Percentiles rank a stretch among this genome's conserved stretches.
phyloP scores from a whole-genome alignment of 2,888 invertebrate species.

The Furcula furcula region DNA sequence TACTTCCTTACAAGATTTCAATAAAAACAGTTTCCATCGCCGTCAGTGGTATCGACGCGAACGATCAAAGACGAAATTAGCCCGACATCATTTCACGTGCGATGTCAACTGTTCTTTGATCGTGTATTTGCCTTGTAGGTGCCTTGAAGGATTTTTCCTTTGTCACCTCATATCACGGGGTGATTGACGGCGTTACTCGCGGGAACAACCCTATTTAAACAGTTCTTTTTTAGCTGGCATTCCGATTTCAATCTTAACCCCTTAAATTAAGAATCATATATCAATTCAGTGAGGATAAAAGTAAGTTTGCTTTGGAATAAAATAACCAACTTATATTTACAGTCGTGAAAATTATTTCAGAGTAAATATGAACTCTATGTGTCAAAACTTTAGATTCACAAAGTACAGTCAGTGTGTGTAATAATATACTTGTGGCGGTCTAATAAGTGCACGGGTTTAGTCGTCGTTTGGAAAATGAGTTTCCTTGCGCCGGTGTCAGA shows the following conservation, averaged over 20 bases:
- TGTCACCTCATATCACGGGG: conserved; percentile 69
- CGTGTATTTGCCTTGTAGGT: conserved; percentile 57
- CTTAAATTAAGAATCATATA: conserved; percentile 7
- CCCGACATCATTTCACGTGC: conserved; percentile 63
- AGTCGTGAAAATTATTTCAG: conserved; percentile 2
- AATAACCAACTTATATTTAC: conserved; percentile 1
- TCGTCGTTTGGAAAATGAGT: conserved; percentile 78
- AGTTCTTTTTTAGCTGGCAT: conserved; percentile 5
- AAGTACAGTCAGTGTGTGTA: neutral
- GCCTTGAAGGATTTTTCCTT: conserved; percentile 79
- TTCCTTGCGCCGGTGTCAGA: conserved; percentile 50
- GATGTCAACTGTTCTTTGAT: conserved; percentile 71
- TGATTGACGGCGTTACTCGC: conserved; percentile 76
- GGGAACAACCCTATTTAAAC: conserved; percentile 60
- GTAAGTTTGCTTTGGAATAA: neutral
- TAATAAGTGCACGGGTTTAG: conserved; percentile 74
- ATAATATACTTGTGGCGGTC: conserved; percentile 33
- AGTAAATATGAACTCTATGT: conserved; percentile 4
- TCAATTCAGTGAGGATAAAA: neutral
- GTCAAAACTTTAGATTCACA: conserved; percentile 6
- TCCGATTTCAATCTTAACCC: conserved; percentile 17
- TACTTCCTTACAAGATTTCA: neutral
- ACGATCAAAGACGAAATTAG: conserved; percentile 63
- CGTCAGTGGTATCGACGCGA: conserved; percentile 36
- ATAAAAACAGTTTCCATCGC: conserved; percentile 30